Conservation (phyloP, 2,113 vertebrate species). For the Halichoeres trimaculatus region DNA sequence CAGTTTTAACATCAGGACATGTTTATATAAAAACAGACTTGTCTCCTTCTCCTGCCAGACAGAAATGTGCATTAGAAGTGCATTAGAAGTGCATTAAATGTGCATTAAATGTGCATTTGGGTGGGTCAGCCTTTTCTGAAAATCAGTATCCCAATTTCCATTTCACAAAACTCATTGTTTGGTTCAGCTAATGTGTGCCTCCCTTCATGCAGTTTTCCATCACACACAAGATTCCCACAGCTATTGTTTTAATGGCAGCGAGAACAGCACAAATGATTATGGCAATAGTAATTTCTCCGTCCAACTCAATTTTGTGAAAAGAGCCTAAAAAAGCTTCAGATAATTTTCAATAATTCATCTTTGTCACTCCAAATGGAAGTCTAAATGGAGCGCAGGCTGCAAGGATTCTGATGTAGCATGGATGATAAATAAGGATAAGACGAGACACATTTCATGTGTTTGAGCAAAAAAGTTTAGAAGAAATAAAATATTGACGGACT, state of each 20-base stretch:
- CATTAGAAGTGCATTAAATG: no score
- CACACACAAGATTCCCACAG: slow-evolving; percentile 19
- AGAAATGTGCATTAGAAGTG: slow-evolving; percentile 35
- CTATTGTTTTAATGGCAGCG: slow-evolving; percentile 51
- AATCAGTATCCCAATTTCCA: slow-evolving; percentile 52
- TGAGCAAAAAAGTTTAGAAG: slow-evolving; percentile 13
- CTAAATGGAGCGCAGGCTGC: slow-evolving; percentile 48
- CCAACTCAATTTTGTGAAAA: slow-evolving; percentile 57
- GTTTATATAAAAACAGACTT: slow-evolving; percentile 8
- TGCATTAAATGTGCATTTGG: slow-evolving; percentile 21
- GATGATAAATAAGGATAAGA: slow-evolving; percentile 55
- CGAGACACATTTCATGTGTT: slow-evolving; percentile 5
- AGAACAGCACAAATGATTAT: slow-evolving; percentile 36
- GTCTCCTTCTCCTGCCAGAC: slow-evolving; percentile 9
- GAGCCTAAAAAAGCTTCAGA: slow-evolving; percentile 18
- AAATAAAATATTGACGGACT: slow-evolving; percentile 7
- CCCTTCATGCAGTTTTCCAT: slow-evolving; percentile 41
- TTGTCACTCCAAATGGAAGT: slow-evolving; percentile 63
- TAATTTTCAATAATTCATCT: slow-evolving; percentile 70
- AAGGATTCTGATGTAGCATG: slow-evolving; percentile 46
- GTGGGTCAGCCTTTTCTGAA: slow-evolving; percentile 39
- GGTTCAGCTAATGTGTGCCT: slow-evolving; percentile 44
- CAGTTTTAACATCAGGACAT: slow-evolving; percentile 9
- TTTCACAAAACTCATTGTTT: slow-evolving; percentile 52
- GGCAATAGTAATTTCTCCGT: slow-evolving; percentile 46